Percentiles rank a stretch among this genome's conserved stretches.
Evolutionary conservation across 2,797 vertebrate species (phyloP).

Genomic region (Rallus crepitans): DNA sequence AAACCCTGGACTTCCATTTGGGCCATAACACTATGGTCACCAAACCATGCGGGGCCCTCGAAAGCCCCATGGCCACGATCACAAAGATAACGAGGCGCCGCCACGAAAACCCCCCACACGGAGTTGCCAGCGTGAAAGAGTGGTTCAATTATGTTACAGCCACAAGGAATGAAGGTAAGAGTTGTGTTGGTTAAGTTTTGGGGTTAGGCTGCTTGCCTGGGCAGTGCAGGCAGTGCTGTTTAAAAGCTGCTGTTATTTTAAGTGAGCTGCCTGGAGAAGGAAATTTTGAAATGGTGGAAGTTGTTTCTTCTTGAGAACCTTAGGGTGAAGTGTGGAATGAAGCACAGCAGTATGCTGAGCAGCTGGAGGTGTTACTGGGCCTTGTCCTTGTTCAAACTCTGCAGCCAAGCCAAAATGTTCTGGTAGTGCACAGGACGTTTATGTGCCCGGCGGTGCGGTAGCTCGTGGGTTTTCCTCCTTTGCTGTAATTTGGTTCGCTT

Average conservation of each 20-base stretch:
- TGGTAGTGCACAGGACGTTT: not conserved
- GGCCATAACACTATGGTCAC: slow-evolving; percentile 99
- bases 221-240: not conserved
- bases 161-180: slow-evolving; percentile 95
- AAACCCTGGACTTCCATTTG: slow-evolving; percentile 96
- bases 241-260: not conserved
- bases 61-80: slow-evolving; percentile 98
- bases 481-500: not conserved
- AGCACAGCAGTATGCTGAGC: not conserved
- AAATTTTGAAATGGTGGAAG: not conserved
- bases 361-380: not conserved
- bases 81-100: slow-evolving; percentile 96
- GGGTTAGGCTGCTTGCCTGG: not conserved
- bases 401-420: not conserved
- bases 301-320: not conserved
- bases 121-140: slow-evolving; percentile 96
- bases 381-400: not conserved
- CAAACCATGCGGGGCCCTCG: slow-evolving; percentile 95
- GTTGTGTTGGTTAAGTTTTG: not conserved
- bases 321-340: not conserved
- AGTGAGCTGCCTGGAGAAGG: not conserved
- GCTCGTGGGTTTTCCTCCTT: not conserved
- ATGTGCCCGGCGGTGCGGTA: not conserved
- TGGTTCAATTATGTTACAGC: slow-evolving; percentile 99
- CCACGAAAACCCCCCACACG: slow-evolving; percentile 97